phyloP scores from a whole-genome alignment of 1,140 invertebrate species.

The Aphelenchoides besseyi region DNA sequence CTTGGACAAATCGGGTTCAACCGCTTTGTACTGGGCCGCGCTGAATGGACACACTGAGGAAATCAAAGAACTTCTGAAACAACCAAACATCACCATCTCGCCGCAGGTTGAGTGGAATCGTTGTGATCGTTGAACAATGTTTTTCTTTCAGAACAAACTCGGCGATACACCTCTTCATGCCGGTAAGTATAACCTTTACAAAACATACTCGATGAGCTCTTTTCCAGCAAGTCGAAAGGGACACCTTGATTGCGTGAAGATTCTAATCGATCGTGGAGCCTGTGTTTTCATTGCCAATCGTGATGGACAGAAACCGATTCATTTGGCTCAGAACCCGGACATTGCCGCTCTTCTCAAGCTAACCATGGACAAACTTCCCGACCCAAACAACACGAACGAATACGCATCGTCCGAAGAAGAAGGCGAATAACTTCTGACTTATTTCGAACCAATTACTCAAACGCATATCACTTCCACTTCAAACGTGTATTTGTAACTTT shows the following conservation, averaged over 20 bases:
- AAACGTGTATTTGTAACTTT: too few relatives aligned
- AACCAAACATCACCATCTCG: constrained; percentile 63
- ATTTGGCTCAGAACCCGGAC: constrained; percentile 66
- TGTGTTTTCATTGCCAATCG: constrained; percentile 66
- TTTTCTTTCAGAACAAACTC: constrained; percentile 21
- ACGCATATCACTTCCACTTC: too few relatives aligned
- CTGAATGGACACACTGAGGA: constrained; percentile 67
- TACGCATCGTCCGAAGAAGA: constrained; percentile 41
- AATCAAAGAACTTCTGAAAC: constrained; percentile 60
- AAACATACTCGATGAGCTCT: constrained; percentile 66
- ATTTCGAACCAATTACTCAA: too few relatives aligned
- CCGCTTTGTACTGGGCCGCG: constrained; percentile 72
- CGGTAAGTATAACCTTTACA: too few relatives aligned
- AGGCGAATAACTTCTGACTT: constrained; percentile 18
- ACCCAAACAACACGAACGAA: constrained; percentile 37
- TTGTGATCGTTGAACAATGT: background rate
- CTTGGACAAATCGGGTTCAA: constrained; percentile 72
- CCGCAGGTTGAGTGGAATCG: constrained; percentile 63
- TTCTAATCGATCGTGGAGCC: constrained; percentile 65
- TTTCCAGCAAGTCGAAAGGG: constrained; percentile 67
- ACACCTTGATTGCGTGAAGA: constrained; percentile 66
- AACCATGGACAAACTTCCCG: constrained; percentile 50
- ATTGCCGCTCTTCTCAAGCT: constrained; percentile 63
- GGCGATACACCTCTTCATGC: constrained; percentile 17
- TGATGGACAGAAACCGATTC: constrained; percentile 66